These are phyloP conservation scores for Drosophila demipolita DNA, from an alignment of 2,888 invertebrate genomes.

Conservation along the genomic window DNA sequence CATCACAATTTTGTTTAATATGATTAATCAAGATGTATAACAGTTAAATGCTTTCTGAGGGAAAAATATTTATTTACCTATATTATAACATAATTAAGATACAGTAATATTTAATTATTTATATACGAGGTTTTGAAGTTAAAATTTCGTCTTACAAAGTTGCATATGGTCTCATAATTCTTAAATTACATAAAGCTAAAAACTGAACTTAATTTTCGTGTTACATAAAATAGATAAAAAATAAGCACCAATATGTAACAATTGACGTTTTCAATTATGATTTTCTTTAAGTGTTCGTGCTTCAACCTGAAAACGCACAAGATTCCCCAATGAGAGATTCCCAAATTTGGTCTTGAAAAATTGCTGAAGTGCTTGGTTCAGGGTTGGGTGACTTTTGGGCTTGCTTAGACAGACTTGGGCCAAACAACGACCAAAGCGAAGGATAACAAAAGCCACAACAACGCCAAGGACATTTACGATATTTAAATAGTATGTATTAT, in stretches of 20 bases:
- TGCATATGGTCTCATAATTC: not conserved
- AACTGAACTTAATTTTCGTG: not conserved
- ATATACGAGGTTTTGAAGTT: not conserved
- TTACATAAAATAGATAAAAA: not conserved
- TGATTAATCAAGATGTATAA: not conserved
- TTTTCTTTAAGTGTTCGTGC: not conserved
- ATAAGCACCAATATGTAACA: not conserved
- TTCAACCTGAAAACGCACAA: conserved; percentile 12
- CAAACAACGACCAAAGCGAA: conserved; percentile 13
- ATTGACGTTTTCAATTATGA: not conserved
- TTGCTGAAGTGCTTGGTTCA: conserved; percentile 34
- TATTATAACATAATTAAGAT: not conserved
- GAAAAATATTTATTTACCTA: not conserved
- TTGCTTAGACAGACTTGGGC: not conserved
- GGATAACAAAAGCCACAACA: conserved; percentile 41
- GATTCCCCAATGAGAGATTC: conserved; percentile 11
- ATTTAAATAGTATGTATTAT: conserved; percentile 63
- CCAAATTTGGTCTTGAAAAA: conserved; percentile 49
- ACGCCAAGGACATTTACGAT: conserved; percentile 44
- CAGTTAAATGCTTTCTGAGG: not conserved
- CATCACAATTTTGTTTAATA: not conserved
- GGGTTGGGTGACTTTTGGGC: not conserved
- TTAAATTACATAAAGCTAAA: no score
- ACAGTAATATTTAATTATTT: not conserved
- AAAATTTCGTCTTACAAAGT: not conserved